Evolutionary conservation across 2,888 invertebrate genomes (phyloP).

Genomic region (Pseudolycoriella hygida): DNA sequence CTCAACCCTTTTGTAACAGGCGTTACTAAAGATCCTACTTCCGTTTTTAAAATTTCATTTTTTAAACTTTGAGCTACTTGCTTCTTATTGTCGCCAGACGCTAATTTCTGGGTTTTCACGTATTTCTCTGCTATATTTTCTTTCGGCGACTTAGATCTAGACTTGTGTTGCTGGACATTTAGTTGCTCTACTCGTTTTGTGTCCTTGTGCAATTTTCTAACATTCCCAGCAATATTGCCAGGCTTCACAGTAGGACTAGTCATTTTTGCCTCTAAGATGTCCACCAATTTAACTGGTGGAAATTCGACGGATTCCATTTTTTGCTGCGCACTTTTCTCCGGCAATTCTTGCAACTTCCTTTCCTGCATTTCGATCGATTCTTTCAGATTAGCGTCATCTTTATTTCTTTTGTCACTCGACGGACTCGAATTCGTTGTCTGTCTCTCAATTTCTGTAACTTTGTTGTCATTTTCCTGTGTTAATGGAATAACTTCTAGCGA

Average conservation of each 20-base stretch:
- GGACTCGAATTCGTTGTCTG: neutral
- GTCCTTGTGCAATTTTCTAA: neutral
- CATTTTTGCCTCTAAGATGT: slow-evolving; percentile 7
- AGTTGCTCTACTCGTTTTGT: neutral
- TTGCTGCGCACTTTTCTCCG: slow-evolving; percentile 7
- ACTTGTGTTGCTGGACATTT: neutral
- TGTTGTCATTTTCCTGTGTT: neutral
- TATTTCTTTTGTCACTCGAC: slow-evolving; percentile 2
- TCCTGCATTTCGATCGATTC: slow-evolving; percentile 1
- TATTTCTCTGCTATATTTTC: no score
- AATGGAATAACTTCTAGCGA: neutral
- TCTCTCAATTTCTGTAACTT: no score
- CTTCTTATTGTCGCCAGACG: no score
- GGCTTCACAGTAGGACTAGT: slow-evolving; percentile 1
- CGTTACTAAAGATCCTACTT: no score
- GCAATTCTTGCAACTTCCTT: slow-evolving; percentile 5
- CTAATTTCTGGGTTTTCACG: no score
- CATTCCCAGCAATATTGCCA: neutral
- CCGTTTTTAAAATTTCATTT: no score
- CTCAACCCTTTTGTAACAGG: no score
- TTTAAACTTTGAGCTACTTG: no score
- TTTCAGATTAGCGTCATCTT: slow-evolving; percentile 5
- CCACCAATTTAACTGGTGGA: slow-evolving; percentile 5
- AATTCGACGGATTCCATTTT: slow-evolving; percentile 6
- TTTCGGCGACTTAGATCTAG: no score